Percentiles rank a stretch among this genome's conserved stretches.
These are phyloP conservation scores for Pseudochromis fuscus DNA, from an alignment of 2,797 vertebrate species.

Conservation along the genomic window DNA sequence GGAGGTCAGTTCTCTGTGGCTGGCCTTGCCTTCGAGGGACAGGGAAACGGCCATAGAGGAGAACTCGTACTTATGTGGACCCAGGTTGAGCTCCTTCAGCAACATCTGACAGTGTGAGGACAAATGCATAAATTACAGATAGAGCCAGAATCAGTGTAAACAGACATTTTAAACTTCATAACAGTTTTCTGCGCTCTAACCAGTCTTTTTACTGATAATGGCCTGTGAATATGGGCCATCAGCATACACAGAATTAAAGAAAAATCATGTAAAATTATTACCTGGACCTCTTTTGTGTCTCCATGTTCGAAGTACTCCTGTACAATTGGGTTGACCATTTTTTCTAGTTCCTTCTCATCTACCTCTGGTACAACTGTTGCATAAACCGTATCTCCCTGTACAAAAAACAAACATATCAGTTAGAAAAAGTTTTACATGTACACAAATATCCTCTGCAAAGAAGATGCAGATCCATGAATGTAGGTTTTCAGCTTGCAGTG, in stretches of 20 bases:
- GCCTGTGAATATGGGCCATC: neutral
- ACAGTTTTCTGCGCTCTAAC: neutral
- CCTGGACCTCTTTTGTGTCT: conserved; percentile 91
- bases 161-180: neutral
- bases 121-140: neutral
- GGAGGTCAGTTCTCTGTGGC: conserved; percentile 91
- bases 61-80: conserved; percentile 84
- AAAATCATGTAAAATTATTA: conserved; percentile 51
- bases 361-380: conserved; percentile 90
- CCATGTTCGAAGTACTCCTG: conserved; percentile 92
- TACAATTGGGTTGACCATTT: conserved; percentile 91
- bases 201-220: neutral
- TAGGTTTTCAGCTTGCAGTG: neutral
- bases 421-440: neutral
- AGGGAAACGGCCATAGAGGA: conserved; percentile 88
- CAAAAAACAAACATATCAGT: neutral
- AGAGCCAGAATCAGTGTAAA: neutral
- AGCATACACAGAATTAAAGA: neutral
- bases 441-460: neutral
- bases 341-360: conserved; percentile 88
- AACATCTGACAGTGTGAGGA: conserved; percentile 80
- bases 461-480: neutral
- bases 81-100: conserved; percentile 88
- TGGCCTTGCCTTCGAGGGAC: conserved; percentile 91
- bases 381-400: conserved; percentile 89